These are phyloP conservation scores for Siderastrea radians DNA, from an alignment of 92 coral and sea anemone genomes.

Conservation along the genomic window DNA sequence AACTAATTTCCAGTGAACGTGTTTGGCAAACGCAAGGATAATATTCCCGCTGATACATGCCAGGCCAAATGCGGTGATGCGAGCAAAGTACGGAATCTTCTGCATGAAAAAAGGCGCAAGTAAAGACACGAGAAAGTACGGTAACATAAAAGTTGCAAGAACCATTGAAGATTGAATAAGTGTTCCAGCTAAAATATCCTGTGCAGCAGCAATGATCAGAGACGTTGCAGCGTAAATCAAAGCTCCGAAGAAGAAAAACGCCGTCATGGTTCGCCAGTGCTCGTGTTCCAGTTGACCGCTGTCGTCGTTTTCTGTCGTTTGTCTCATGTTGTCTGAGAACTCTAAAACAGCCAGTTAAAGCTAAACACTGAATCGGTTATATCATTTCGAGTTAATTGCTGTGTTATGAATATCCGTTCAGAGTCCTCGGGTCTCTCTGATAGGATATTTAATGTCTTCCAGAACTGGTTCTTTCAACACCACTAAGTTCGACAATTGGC, in stretches of 20 bases:
- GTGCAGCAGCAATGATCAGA: slow-evolving; percentile 75
- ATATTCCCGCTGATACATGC: slow-evolving; percentile 53
- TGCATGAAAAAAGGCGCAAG: slow-evolving; percentile 83
- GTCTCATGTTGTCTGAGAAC: too few species aligned
- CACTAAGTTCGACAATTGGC: too few species aligned
- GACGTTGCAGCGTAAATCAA: slow-evolving; percentile 17
- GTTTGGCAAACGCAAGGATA: slow-evolving; percentile 56
- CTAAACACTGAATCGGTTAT: too few species aligned
- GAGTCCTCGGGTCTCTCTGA: too few species aligned
- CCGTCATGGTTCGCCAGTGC: slow-evolving; percentile 57
- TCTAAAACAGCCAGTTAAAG: too few species aligned
- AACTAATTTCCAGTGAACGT: slow-evolving; percentile 79
- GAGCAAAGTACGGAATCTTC: slow-evolving; percentile 66
- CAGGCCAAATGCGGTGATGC: slow-evolving; percentile 61
- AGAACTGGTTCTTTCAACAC: too few species aligned
- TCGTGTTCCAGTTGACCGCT: slow-evolving; percentile 30
- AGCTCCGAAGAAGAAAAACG: slow-evolving; percentile 71
- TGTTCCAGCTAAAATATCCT: slow-evolving; percentile 82
- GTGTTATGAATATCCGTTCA: too few species aligned
- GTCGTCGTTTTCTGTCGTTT: too few species aligned
- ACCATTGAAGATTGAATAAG: slow-evolving; percentile 76
- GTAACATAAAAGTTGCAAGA: slow-evolving; percentile 62
- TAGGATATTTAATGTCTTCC: too few species aligned
- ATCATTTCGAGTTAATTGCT: too few species aligned
- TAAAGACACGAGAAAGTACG: slow-evolving; percentile 63